These are phyloP conservation scores for Cheiracanthium punctorium DNA, from an alignment of 2,888 invertebrate species.

Conservation along the genomic window DNA sequence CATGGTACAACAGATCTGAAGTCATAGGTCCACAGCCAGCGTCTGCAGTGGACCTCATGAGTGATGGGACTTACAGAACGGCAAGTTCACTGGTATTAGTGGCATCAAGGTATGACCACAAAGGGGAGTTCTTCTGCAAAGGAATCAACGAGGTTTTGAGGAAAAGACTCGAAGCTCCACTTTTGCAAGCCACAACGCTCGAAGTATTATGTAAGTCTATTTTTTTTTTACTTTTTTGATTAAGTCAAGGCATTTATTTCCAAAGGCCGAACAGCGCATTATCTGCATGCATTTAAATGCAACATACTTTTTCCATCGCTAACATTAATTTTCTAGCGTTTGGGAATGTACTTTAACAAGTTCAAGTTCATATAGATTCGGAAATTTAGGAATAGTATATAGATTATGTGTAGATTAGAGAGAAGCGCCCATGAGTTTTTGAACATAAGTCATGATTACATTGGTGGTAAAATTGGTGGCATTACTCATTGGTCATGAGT, in stretches of 20 bases:
- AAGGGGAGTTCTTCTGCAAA: constrained; percentile 73
- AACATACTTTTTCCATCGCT: too few species aligned
- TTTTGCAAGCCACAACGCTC: constrained; percentile 83
- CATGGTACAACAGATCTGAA: constrained; percentile 84
- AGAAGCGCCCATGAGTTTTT: too few species aligned
- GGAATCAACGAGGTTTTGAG: constrained; percentile 85
- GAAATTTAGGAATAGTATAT: too few species aligned
- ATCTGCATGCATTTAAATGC: too few species aligned
- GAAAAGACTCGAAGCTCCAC: constrained; percentile 84
- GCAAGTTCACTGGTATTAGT: constrained; percentile 72
- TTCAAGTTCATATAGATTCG: too few species aligned
- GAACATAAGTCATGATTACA: too few species aligned
- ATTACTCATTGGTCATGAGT: too few species aligned
- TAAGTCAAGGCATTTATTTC: neutral
- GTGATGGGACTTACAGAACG: constrained; percentile 72
- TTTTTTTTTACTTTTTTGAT: neutral
- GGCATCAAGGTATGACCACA: constrained; percentile 72
- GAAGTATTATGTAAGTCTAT: constrained; percentile 90
- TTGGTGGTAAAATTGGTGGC: too few species aligned
- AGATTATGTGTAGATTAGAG: too few species aligned
- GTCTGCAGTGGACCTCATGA: constrained; percentile 71
- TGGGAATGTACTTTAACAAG: too few species aligned
- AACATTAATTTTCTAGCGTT: too few species aligned
- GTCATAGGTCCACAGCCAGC: constrained; percentile 70
- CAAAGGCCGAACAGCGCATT: too few species aligned